Evolutionary conservation across 2,797 vertebrate species (phyloP).

Genomic region (Oophaga sylvatica): DNA sequence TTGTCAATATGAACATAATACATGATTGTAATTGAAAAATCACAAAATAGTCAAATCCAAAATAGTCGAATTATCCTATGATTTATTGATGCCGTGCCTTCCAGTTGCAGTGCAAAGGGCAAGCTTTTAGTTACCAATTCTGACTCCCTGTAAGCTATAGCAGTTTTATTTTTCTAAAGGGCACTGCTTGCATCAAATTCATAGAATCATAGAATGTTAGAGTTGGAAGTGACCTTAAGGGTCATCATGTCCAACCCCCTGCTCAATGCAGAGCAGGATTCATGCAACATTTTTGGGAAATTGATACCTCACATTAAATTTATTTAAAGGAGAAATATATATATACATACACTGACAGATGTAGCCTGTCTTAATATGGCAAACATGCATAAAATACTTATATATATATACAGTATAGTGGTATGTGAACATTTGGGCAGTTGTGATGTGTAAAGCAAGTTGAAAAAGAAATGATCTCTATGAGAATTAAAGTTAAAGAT

Average conservation of each 20-base stretch:
- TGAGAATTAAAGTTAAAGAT: too few species aligned
- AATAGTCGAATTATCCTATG: neutral
- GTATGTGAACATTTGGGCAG: too few species aligned
- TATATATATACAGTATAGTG: too few species aligned
- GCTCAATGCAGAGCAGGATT: too few species aligned
- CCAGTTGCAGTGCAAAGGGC: neutral
- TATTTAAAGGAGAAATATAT: too few species aligned
- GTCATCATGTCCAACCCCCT: too few species aligned
- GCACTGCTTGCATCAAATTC: neutral
- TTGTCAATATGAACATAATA: constrained; percentile 5
- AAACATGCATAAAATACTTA: too few species aligned
- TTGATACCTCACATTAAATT: neutral
- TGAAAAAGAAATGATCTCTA: too few species aligned
- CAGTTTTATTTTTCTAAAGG: neutral
- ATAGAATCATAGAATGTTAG: neutral
- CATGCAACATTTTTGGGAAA: neutral
- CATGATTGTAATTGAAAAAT: neutral
- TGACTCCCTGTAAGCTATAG: neutral
- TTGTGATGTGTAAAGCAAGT: too few species aligned
- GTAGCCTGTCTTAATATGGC: too few species aligned
- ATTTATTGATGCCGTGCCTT: neutral
- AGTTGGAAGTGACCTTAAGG: too few species aligned
- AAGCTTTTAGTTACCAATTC: neutral
- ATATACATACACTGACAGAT: too few species aligned
- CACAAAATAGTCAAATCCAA: constrained; percentile 11